A percentile compares a stretch with the other conserved stretches of the same genome.
These are phyloP conservation scores for Helarctos malayanus DNA, from an alignment of 2,797 vertebrate genomes.

Conservation along the genomic window DNA sequence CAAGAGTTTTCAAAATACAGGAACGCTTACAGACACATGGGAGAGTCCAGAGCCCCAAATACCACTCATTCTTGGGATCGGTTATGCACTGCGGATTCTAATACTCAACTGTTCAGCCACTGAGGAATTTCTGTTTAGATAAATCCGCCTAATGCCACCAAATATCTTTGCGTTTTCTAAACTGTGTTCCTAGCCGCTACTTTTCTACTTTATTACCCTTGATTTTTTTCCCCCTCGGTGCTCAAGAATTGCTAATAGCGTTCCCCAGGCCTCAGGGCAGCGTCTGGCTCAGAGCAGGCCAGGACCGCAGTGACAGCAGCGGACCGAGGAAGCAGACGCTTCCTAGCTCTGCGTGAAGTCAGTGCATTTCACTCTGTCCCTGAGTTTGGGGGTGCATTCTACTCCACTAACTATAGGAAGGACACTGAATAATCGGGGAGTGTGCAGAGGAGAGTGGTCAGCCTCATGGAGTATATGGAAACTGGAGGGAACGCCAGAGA, in stretches of 20 bases:
- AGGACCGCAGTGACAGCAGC: not conserved
- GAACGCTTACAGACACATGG: slow-evolving; percentile 16
- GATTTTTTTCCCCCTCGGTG: not conserved
- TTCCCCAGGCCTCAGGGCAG: not conserved
- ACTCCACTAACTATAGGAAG: not conserved
- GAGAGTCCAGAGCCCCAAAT: not conserved
- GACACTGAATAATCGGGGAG: not conserved
- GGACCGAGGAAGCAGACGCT: not conserved
- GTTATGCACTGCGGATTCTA: not conserved
- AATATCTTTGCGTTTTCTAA: slow-evolving; percentile 29
- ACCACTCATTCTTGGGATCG: not conserved
- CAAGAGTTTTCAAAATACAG: slow-evolving; percentile 29
- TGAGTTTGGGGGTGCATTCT: not conserved
- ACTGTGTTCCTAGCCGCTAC: not conserved
- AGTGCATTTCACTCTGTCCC: not conserved
- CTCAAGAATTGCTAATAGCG: not conserved
- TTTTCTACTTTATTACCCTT: not conserved
- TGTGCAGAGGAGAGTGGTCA: not conserved
- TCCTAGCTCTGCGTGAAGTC: not conserved
- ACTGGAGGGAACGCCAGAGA: not conserved
- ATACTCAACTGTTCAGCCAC: not conserved
- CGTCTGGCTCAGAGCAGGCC: not conserved
- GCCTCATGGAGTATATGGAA: not conserved
- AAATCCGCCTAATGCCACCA: not conserved
- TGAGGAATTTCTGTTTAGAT: not conserved